A percentile compares a stretch with the other conserved stretches of the same genome.
phyloP scores from a whole-genome alignment of 2,797 vertebrate species.

The Ctenosaura bakeri region DNA sequence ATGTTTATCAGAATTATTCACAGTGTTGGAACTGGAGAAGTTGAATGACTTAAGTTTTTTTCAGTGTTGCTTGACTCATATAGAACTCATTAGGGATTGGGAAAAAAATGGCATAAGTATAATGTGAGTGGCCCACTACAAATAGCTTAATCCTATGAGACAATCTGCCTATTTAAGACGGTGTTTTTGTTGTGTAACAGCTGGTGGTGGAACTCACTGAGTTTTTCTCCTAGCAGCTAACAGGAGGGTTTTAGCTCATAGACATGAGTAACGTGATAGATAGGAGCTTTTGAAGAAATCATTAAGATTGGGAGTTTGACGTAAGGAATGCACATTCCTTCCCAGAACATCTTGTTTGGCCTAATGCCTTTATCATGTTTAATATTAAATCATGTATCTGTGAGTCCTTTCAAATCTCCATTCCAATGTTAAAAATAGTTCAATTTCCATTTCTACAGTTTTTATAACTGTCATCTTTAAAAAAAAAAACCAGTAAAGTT shows the following conservation, averaged over 20 bases:
- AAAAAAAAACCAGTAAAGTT: neutral
- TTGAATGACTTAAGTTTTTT: neutral
- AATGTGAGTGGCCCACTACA: neutral
- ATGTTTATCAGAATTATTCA: neutral
- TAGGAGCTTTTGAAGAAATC: constrained; percentile 8
- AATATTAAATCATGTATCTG: constrained; percentile 2
- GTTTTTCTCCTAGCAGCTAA: neutral
- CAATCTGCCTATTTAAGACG: constrained; percentile 19
- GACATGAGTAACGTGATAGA: constrained; percentile 20
- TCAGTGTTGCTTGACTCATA: neutral
- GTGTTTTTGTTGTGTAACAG: constrained; percentile 16
- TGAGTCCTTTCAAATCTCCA: neutral
- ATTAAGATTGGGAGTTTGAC: neutral
- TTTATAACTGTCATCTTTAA: neutral
- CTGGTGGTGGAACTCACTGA: neutral
- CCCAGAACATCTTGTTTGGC: constrained; percentile 10
- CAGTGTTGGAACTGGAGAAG: neutral
- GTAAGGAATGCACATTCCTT: neutral
- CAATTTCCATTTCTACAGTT: neutral
- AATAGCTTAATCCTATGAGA: constrained; percentile 25
- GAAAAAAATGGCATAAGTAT: neutral
- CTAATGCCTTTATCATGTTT: neutral
- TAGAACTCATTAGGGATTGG: neutral
- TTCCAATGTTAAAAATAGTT: constrained; percentile 1
- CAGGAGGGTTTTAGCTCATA: neutral